Percentiles rank a stretch among this genome's conserved stretches.
These are phyloP conservation scores for Bombus turneri DNA, from an alignment of 1,140 invertebrate genomes.

Conservation along the genomic window DNA sequence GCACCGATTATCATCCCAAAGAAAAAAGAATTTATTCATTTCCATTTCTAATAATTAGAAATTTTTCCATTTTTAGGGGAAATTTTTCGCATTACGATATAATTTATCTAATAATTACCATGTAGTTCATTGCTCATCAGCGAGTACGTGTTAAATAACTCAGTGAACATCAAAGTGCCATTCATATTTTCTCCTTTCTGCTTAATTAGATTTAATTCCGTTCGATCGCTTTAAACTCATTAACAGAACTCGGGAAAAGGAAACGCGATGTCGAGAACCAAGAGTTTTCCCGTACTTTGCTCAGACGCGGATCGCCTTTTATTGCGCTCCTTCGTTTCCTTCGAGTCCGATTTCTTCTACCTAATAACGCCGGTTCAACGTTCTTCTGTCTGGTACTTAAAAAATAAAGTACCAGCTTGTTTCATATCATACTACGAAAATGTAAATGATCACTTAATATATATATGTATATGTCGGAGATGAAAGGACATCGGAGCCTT, in stretches of 20 bases:
- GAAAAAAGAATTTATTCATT: neutral
- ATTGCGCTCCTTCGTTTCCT: neutral
- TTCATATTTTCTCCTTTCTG: conserved; percentile 13
- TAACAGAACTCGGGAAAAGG: conserved; percentile 1
- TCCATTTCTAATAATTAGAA: neutral
- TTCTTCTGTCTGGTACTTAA: neutral
- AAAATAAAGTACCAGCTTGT: too few relatives aligned
- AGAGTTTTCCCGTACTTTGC: neutral
- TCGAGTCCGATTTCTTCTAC: neutral
- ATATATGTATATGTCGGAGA: too few relatives aligned
- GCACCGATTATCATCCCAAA: neutral
- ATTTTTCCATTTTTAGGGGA: neutral
- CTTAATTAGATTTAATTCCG: conserved; percentile 22
- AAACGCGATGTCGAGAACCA: neutral
- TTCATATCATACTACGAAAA: too few relatives aligned
- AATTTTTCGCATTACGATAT: neutral
- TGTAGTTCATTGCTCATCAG: neutral
- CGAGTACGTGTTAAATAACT: neutral
- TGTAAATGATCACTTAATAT: too few relatives aligned
- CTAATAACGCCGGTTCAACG: neutral
- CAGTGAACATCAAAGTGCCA: conserved; percentile 6
- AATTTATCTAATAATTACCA: neutral
- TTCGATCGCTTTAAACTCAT: conserved; percentile 26
- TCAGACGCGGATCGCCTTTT: neutral
- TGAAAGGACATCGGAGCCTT: too few relatives aligned